Percentiles rank a stretch among this genome's conserved stretches.
Evolutionary conservation across 2,888 invertebrate species (phyloP).

Genomic region (Branchinecta sandiegonensis): DNA sequence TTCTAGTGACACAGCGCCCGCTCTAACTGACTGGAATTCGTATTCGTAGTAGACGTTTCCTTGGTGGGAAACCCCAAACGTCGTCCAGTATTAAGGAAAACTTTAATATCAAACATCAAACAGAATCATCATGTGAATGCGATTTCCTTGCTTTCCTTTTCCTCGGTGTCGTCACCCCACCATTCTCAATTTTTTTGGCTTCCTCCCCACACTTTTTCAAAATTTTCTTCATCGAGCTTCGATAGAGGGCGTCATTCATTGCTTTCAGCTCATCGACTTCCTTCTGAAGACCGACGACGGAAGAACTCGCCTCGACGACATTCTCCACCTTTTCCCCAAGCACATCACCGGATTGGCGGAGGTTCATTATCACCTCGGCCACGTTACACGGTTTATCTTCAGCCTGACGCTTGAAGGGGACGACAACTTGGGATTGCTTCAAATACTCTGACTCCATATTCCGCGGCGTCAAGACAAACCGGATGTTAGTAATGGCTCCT

Average conservation of each 20-base stretch:
- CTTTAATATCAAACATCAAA: not conserved
- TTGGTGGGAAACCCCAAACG: not conserved
- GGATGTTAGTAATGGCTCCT: conserved; percentile 56
- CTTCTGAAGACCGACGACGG: conserved; percentile 30
- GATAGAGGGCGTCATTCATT: conserved; percentile 46
- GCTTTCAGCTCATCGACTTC: conserved; percentile 43
- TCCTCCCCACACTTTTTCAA: conserved; percentile 29
- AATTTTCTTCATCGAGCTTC: conserved; percentile 40
- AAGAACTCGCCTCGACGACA: not conserved
- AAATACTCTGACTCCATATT: conserved; percentile 41
- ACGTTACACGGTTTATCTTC: conserved; percentile 42
- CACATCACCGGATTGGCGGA: not conserved
- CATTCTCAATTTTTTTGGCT: not conserved
- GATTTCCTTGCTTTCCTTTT: conserved; percentile 7
- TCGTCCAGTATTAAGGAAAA: not conserved
- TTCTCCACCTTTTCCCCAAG: not conserved
- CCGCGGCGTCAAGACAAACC: conserved; percentile 45
- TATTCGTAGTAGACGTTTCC: no score
- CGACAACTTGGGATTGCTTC: conserved; percentile 29
- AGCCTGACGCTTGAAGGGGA: conserved; percentile 47
- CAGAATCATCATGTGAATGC: not conserved
- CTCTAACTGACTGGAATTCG: no score
- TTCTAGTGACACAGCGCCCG: no score
- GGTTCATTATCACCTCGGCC: conserved; percentile 30
- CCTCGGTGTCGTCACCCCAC: not conserved